Evolutionary conservation across 2,113 vertebrate genomes (phyloP), one percentile per base, ranked within the genome.

Genomic region (Desmodus rotundus): DNA sequence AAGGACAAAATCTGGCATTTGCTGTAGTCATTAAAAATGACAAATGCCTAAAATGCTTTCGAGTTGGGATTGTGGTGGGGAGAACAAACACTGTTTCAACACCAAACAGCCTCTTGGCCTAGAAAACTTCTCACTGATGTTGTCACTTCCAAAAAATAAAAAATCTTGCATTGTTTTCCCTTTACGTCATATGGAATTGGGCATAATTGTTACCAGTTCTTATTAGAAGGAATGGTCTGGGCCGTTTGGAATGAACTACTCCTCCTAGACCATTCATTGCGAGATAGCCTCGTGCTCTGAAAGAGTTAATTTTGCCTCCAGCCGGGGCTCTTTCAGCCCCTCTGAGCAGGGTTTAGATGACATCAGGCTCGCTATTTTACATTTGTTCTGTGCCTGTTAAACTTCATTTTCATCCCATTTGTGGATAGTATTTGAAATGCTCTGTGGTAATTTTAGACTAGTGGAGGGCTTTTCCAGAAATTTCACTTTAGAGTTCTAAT

Each of bases 1-100:
- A 98, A 97, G 97, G 97, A 97, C 97, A 97, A 96, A 97, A 96
- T 95, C 47, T 98, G 97, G 96, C 97, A 97, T 97, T 97, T 97
- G 87, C 94, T 20, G 14, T 68, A 52, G 96, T 97, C 97, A 97
- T 98, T 98, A 98, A 98, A 98, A 97, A 97, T 97, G 97, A 98
- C 97, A 97, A 96, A 97, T 96, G 96, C 96, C 96, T 89, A 94
- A 97, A 97, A 87, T 61, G 86, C 91, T 97, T 96, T 76, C 47
- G 78, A 85, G 80, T 92, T 95, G 91, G 89, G 96, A 93, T 94
- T 95, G 63, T 61, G 73, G 52, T 58, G 87, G 52, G 87, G 93
- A 92, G 93, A 95, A 72, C 84, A 97, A 97, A 97, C 96, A 97
- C 61, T 95, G 52, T 93, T 93, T 96, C 96, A 94, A 72, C 41